Evolutionary conservation across 2,797 vertebrate species (phyloP), one percentile per base, ranked within the genome.

Genomic region (Epinephelus malabaricus): DNA sequence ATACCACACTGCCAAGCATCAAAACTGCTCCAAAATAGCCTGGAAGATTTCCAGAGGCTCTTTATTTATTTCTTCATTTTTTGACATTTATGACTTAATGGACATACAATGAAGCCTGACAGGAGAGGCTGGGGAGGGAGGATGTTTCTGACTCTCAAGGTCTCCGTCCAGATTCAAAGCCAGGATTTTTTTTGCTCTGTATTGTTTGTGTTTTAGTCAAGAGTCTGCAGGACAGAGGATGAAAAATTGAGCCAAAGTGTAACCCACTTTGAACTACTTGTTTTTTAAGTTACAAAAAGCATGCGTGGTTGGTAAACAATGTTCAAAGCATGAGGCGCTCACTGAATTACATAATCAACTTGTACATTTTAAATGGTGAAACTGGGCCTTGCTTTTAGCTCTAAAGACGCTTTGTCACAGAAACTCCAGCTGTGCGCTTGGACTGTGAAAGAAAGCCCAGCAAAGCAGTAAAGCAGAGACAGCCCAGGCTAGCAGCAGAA

Each of bases 361-460:
- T 18, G 40, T 72, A 51, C 27, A 54, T 86, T 70, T 53, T 51
- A 60, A 69, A 73, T 25, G 27, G 66, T 47, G 60, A 65, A 69
- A 69, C 23, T 9, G 38, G 79, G 64, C 77, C 66, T 80, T 15
- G 53, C 59, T 80, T 67, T 59, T 18, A 25, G 45, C 63, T 64
- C 43, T 9, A 62, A 77, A 68, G 51, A 73, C 61, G 49, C 71
- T 77, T 72, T 55, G 62, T 74, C 50, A 67, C 56, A 49, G 49
- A 60, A 59, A 78, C 46, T 82, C 80, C 78, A 69, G 61, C 82
- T 87, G 82, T 53, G 81, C 45, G n/a, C 6, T 51, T 34, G 78
- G 64, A 71, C 78, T 82, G 77, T 81, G 81, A 77, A 69, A 76
- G 63, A 81, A 87, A 77, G 70, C 69, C 0, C 5, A 67, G 75